phyloP scores from a whole-genome alignment of 2,888 invertebrate species.

The Protonemura montana region DNA sequence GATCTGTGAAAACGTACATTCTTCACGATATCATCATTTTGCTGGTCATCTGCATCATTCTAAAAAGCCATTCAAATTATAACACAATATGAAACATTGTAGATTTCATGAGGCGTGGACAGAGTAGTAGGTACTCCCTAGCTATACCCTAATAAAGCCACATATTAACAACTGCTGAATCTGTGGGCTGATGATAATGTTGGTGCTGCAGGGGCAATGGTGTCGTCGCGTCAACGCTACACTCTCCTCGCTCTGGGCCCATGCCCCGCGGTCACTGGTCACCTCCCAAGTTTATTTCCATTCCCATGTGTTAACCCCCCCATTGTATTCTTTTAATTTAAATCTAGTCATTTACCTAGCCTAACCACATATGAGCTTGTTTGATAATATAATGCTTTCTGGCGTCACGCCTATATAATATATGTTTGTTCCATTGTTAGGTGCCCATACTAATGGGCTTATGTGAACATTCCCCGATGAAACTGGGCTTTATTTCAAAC shows the following conservation, averaged over 20 bases:
- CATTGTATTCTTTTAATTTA: slow-evolving; percentile 40
- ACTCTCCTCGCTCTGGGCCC: too few relatives aligned
- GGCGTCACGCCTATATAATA: background rate
- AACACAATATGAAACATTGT: background rate
- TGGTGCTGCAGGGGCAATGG: background rate
- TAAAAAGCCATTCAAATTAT: background rate
- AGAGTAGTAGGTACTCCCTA: background rate
- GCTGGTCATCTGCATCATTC: background rate
- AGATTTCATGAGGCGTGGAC: slow-evolving; percentile 1
- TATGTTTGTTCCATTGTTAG: slow-evolving; percentile 34
- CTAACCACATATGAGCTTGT: slow-evolving; percentile 38
- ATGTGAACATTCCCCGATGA: slow-evolving; percentile 33
- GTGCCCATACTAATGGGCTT: slow-evolving; percentile 12
- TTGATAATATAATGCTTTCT: slow-evolving; percentile 17
- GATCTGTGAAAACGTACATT: background rate
- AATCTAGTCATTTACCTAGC: slow-evolving; percentile 29
- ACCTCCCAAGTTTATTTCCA: slow-evolving; percentile 23
- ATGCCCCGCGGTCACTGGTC: background rate
- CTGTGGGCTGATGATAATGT: slow-evolving; percentile 1
- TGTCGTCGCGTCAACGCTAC: too few relatives aligned
- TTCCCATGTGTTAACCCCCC: slow-evolving; percentile 29
- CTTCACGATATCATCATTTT: background rate
- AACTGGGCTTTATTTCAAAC: slow-evolving; percentile 13
- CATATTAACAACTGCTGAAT: background rate
- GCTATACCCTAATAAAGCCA: background rate